A percentile compares a stretch with the other conserved stretches of the same genome.
Evolutionary conservation across 2,888 invertebrate genomes (phyloP).

Genomic region (Campoplex nolae): DNA sequence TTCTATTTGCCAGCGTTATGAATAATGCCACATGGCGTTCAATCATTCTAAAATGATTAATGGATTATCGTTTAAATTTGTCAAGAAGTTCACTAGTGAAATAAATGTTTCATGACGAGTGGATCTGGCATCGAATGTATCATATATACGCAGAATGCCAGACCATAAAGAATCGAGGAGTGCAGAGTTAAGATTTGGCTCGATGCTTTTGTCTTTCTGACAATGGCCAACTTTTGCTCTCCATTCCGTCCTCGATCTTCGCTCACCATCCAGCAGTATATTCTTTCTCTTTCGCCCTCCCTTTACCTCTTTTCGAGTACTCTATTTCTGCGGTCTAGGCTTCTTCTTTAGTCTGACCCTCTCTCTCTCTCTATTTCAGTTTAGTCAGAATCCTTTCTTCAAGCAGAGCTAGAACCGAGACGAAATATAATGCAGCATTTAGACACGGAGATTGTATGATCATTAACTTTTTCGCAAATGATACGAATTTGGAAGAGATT

Average conservation of each 20-base stretch:
- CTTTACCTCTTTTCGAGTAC: neutral
- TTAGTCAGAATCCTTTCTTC: neutral
- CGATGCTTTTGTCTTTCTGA: slow-evolving; percentile 73
- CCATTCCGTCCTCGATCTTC: slow-evolving; percentile 32
- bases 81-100: neutral
- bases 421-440: neutral
- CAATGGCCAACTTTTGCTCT: slow-evolving; percentile 74
- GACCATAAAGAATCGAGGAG: slow-evolving; percentile 34
- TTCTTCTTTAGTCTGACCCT: slow-evolving; percentile 1
- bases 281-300: slow-evolving; percentile 29
- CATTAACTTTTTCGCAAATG: neutral
- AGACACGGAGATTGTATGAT: neutral
- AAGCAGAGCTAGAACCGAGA: neutral
- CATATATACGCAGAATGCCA: neutral
- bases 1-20: neutral
- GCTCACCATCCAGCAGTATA: slow-evolving; percentile 7
- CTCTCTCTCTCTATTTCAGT: neutral
- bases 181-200: slow-evolving; percentile 72
- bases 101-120: neutral
- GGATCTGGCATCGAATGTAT: slow-evolving; percentile 5
- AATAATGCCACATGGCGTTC: neutral
- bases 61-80: neutral
- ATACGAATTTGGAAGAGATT: no score
- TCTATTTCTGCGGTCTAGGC: slow-evolving; percentile 17
- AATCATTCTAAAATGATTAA: neutral